Evolutionary conservation across 2,888 invertebrate genomes (phyloP).

Genomic region (Erynnis tages): DNA sequence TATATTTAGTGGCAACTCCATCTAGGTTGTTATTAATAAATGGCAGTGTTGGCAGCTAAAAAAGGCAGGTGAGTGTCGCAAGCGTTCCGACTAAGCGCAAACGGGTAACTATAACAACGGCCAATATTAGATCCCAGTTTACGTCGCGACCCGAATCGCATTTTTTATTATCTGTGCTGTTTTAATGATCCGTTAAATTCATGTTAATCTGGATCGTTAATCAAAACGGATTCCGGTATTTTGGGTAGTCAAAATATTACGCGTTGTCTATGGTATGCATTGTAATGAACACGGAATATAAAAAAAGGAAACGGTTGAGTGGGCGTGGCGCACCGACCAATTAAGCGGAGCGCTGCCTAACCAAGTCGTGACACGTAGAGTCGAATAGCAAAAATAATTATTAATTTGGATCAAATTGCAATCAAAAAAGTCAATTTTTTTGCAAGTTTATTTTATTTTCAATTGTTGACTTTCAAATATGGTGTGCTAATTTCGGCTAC

Average conservation of each 20-base stretch:
- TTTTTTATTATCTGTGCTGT: conserved; percentile 56
- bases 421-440: too few relatives aligned
- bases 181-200: conserved; percentile 55
- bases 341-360: too few relatives aligned
- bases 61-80: conserved; percentile 27
- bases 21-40: conserved; percentile 19
- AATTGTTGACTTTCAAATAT: too few relatives aligned
- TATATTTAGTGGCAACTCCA: conserved; percentile 12
- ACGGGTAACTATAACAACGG: conserved; percentile 24
- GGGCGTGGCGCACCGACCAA: too few relatives aligned
- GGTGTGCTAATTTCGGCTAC: too few relatives aligned
- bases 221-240: conserved; percentile 46
- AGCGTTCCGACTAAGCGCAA: conserved; percentile 5
- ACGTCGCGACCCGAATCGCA: conserved; percentile 50
- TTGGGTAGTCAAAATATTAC: conserved; percentile 47
- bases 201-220: conserved; percentile 46
- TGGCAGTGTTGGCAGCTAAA: conserved; percentile 16
- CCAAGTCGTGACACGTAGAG: too few relatives aligned
- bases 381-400: too few relatives aligned
- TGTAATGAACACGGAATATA: too few relatives aligned
- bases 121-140: conserved; percentile 33
- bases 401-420: too few relatives aligned
- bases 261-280: not conserved
- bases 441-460: too few relatives aligned
- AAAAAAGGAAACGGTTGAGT: too few relatives aligned